Evolutionary conservation across 2,113 vertebrate species (phyloP), one percentile per base, ranked within the genome.

Genomic region (Opisthocomus hoazin): DNA sequence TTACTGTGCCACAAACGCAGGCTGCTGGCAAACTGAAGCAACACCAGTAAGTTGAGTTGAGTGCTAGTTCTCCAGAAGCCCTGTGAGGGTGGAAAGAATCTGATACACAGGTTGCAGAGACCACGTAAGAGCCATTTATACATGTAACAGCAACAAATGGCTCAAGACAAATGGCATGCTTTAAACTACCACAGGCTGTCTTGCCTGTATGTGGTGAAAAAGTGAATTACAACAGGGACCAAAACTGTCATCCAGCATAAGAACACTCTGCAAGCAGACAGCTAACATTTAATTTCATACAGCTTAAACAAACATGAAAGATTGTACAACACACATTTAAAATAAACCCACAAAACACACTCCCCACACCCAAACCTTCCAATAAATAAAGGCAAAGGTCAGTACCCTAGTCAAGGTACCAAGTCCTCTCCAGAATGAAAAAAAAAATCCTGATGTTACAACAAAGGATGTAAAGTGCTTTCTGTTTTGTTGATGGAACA

Each of bases 81-180:
- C 34, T 73, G 36, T 12, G 26, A 74, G 10, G 15, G 16, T 46
- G 29, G 29, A 63, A 81, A 65, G 63, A 58, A 32, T 15, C 15
- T 1, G 0, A 75, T 21, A 36, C 9, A 27, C 10, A n/a, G 18
- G 20, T 36, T 54, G 29, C 32, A 84, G 32, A 79, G n/a, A 75
- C 13, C 22, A 65, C 0, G 0, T 17, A 73, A 77, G 41, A 73
- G n/a, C 18, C 41, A 57, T 23, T 30, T 43, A 17, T 0, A 15
- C 10, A 30, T 4, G 12, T 61, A 82, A 53, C 1, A 10, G 19
- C 46, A 84, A 18, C 0, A 1, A 75, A 57, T 0, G 0, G 10
- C 17, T 75, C 19, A 27, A 71, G 36, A 46, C 16, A 30, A 6
- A 9, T 1, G 8, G 27, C 14, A 10, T 3, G 26, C 7, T 77